Base-by-base conservation (phyloP, 1,140 invertebrate species). In the Zaprionus ghesquierei region DNA sequence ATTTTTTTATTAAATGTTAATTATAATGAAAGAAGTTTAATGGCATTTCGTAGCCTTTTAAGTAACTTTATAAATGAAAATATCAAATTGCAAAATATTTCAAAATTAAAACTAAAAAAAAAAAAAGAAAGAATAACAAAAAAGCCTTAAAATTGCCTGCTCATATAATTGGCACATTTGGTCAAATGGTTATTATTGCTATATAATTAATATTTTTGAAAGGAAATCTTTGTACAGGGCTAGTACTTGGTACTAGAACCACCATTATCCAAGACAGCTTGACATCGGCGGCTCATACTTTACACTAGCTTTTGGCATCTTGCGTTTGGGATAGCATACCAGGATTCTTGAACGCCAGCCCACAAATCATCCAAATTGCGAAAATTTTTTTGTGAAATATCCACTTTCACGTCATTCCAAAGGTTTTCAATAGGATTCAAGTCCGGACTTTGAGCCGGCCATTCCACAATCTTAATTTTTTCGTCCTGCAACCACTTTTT, bases 231-330 rank as follows among this genome's bases (percentile, higher is more conserved):
- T 29, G 27, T 29, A 8, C 27, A 8, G 6, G 5, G 5, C 5
- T 29, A 53, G 23, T 53, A 53, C 25, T 53, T 53, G 25, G 50
- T 53, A 53, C 51, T 53, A 8, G 18, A 53, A 31, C 51, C 51
- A 31, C 18, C 18, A 31, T 53, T 53, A 18, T 3, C 6, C n/a
- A 53, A 6, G 5, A 31, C 51, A 8, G 51, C 27, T 18, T 31
- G 8, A 53, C 51, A 53, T 53, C 27, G 6, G n/a, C 51, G 13
- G 27, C 27, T 53, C 51, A 53, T 53, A 53, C 15, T 31, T 15
- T 53, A n/a, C 27, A 53, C 51, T 10, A 53, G 51, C 27, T 53
- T 53, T 29, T 53, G 51, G n/a, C 27, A 53, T 5, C 25, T 1
- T 8, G 6, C 51, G 5, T 53, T 53, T 13, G 51, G 27, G 6